Evolutionary conservation across 30 jellyfish, hydroid and myxozoan species (phyloP), one percentile per base, ranked within the genome.

Genomic region (Calvadosia cruxmelitensis): DNA sequence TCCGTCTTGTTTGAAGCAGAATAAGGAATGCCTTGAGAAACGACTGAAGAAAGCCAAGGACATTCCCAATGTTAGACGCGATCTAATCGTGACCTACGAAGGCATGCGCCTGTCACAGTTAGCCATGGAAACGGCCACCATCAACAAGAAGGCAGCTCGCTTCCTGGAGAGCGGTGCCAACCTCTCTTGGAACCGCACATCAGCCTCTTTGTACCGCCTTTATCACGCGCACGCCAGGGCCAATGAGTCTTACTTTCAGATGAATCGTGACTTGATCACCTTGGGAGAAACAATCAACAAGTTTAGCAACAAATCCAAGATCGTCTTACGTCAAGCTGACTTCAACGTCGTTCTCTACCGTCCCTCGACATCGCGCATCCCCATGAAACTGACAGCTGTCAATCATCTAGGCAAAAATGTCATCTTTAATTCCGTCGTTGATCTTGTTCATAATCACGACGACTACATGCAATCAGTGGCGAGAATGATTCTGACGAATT

Each of bases 81-180:
- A 74, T 0, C 70, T 79, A 12, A 63, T 74, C 12, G 85, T 10
- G n/a, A 88, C 85, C 15, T 79, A 86, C 35, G 64, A 63, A 42
- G 31, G 67, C 20, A 71, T 33, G 52, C 83, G 78, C 32, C 49
- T 50, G 3, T 74, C 93, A 1, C 35, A 72, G 42, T 61, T 32
- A 27, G 35, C 63, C 24, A 75, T 79, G 92, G 76, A 77, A 29
- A 62, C 83, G 24, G 83, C 81, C 2, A 72, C 49, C 27, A 52
- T 65, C 5, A 88, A 86, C 33, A 65, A 72, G 81, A 72, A 62
- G 30, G 70, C 92, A 0, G 92, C 92, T 30, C 83, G 75, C 34
- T 35, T 20, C 20, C 28, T 69, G 68, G 65, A 34, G 64, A 63
- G 53, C 31, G 70, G 96, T 7, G 52, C 93, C 25, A 33, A 35